phyloP scores from a whole-genome alignment of 1,140 invertebrate genomes.

The Calliphora vicina region DNA sequence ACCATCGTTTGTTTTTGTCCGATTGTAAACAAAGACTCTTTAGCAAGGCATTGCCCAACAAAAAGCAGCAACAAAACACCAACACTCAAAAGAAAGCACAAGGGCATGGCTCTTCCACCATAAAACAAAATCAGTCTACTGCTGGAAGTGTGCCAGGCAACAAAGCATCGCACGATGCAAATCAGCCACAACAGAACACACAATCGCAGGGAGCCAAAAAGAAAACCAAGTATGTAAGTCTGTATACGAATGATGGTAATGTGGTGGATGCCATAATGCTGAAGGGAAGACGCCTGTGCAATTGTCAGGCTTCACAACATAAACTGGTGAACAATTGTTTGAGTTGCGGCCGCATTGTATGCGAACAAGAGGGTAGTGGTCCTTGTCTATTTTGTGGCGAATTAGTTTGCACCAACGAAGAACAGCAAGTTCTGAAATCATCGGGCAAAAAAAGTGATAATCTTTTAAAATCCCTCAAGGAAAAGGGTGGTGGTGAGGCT shows the following conservation, averaged over 20 bases:
- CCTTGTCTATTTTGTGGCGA: slow-evolving; percentile 93
- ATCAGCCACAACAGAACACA: neutral
- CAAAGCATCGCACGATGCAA: slow-evolving; percentile 39
- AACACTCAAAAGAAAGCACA: slow-evolving; percentile 21
- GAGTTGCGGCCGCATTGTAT: slow-evolving; percentile 93
- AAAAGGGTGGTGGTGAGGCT: slow-evolving; percentile 62
- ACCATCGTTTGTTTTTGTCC: slow-evolving; percentile 72
- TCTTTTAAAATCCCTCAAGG: slow-evolving; percentile 75
- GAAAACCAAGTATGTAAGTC: slow-evolving; percentile 78
- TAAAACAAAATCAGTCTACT: slow-evolving; percentile 25
- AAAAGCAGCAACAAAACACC: slow-evolving; percentile 44
- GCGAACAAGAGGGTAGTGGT: slow-evolving; percentile 94
- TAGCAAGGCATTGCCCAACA: slow-evolving; percentile 60
- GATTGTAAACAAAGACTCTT: slow-evolving; percentile 70
- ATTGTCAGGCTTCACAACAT: slow-evolving; percentile 93
- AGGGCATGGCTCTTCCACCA: neutral
- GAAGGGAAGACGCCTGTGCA: slow-evolving; percentile 83
- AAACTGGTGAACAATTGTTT: slow-evolving; percentile 92
- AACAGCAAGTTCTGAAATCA: slow-evolving; percentile 72
- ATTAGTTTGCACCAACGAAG: slow-evolving; percentile 79
- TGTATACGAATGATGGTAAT: slow-evolving; percentile 78
- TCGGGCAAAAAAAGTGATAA: slow-evolving; percentile 75
- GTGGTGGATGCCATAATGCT: slow-evolving; percentile 70
- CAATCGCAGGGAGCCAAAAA: slow-evolving; percentile 66
- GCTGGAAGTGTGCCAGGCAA: neutral